Evolutionary conservation across 2,797 vertebrate species (phyloP).

Genomic region (Geotrypetes seraphini): DNA sequence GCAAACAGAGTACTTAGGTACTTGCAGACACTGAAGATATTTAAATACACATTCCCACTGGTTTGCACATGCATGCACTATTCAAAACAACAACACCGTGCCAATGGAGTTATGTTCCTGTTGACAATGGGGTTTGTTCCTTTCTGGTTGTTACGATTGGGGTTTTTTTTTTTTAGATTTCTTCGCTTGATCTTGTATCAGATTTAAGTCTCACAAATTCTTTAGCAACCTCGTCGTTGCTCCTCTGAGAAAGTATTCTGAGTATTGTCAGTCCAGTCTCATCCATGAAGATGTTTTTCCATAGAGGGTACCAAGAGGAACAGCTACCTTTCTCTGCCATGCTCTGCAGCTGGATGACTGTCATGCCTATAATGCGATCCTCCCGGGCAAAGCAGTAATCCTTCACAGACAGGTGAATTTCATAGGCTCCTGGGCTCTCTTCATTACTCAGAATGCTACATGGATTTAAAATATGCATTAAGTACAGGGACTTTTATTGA

Average conservation of each 20-base stretch:
- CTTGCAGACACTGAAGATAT: slow-evolving; percentile 88
- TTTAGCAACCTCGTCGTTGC: slow-evolving; percentile 88
- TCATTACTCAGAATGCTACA: slow-evolving; percentile 77
- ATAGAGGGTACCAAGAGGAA: slow-evolving; percentile 72
- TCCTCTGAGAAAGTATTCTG: slow-evolving; percentile 94
- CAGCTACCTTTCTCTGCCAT: slow-evolving; percentile 73
- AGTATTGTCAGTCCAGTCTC: slow-evolving; percentile 91
- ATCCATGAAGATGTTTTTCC: slow-evolving; percentile 73
- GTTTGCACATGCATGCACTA: slow-evolving; percentile 94
- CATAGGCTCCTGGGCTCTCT: slow-evolving; percentile 77
- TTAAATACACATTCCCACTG: slow-evolving; percentile 90
- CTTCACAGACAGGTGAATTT: slow-evolving; percentile 90
- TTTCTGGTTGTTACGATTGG: too few relatives aligned
- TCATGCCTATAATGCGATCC: slow-evolving; percentile 85
- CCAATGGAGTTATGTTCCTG: slow-evolving; percentile 37
- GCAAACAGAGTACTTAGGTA: slow-evolving; percentile 77
- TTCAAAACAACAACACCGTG: slow-evolving; percentile 63
- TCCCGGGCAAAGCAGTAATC: slow-evolving; percentile 97
- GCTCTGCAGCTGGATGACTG: slow-evolving; percentile 78
- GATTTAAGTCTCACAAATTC: slow-evolving; percentile 96
- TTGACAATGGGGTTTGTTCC: slow-evolving; percentile 13
- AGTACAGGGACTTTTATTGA: slow-evolving; percentile 1
- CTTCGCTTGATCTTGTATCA: slow-evolving; percentile 79
- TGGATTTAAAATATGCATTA: slow-evolving; percentile 8
- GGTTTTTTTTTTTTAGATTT: slow-evolving; percentile 61